Percentiles rank a stretch among this genome's conserved stretches.
These are phyloP conservation scores for Brenthis hecate DNA, from an alignment of 2,888 invertebrate species.

Conservation along the genomic window DNA sequence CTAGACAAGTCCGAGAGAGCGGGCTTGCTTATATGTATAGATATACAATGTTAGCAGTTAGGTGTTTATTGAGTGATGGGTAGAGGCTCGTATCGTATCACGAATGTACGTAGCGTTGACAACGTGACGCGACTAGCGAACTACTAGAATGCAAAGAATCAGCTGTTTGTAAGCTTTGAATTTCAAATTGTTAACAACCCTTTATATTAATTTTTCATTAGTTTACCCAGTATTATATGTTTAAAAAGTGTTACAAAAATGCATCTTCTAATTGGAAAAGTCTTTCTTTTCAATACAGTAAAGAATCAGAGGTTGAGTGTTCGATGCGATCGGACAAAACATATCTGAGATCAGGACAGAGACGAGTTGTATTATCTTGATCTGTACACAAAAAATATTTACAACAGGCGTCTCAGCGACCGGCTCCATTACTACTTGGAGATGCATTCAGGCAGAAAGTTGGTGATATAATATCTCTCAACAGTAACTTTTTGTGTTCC, in stretches of 20 bases:
- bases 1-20: neutral
- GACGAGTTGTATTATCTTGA: slow-evolving; percentile 29
- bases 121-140: no score
- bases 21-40: neutral
- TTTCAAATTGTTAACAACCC: neutral
- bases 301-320: slow-evolving; percentile 7
- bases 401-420: slow-evolving; percentile 29
- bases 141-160: slow-evolving; percentile 48
- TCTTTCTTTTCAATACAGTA: slow-evolving; percentile 8
- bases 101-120: slow-evolving; percentile 20
- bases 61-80: neutral
- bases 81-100: neutral
- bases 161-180: slow-evolving; percentile 31
- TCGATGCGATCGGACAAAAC: slow-evolving; percentile 15
- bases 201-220: neutral
- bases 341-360: slow-evolving; percentile 18
- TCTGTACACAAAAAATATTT: slow-evolving; percentile 34
- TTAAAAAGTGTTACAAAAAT: neutral
- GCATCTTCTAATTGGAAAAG: neutral
- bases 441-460: slow-evolving; percentile 24
- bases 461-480: slow-evolving; percentile 30
- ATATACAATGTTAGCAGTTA: neutral
- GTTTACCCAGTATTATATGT: neutral
- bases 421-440: slow-evolving; percentile 23
- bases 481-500: slow-evolving; percentile 20